Evolutionary conservation across 2,113 vertebrate species (phyloP).

Genomic region (Engraulis encrasicolus): DNA sequence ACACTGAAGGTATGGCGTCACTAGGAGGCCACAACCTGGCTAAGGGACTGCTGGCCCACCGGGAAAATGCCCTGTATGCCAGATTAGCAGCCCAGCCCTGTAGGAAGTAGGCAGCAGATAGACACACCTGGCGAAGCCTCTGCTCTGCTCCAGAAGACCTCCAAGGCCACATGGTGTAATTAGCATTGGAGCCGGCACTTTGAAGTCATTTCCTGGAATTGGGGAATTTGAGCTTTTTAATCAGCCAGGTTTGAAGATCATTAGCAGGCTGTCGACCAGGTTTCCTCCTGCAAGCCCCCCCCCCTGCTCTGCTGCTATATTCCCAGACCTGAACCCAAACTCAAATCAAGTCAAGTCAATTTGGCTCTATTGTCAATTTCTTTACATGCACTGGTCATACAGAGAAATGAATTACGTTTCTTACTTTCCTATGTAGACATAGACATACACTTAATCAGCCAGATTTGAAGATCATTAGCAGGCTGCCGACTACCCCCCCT

Average conservation of each 20-base stretch:
- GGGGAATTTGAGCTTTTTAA: neutral
- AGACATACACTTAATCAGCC: neutral
- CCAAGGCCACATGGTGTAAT: neutral
- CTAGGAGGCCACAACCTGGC: too few species aligned
- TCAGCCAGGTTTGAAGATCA: conserved; percentile 16
- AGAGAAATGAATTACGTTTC: too few species aligned
- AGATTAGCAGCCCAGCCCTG: too few species aligned
- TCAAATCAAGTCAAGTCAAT: too few species aligned
- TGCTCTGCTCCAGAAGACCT: neutral
- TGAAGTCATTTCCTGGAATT: conserved; percentile 14
- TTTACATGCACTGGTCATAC: too few species aligned
- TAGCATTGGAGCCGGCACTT: neutral
- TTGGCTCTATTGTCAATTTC: too few species aligned
- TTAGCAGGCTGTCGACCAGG: neutral
- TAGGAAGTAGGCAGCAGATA: too few species aligned
- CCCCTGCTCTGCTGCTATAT: neutral
- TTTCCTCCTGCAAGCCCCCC: too few species aligned
- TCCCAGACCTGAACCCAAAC: neutral
- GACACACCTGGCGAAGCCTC: neutral
- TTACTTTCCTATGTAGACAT: too few species aligned
- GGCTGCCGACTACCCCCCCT: neutral
- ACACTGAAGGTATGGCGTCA: too few species aligned
- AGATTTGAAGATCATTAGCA: conserved; percentile 17
- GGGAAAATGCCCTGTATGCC: too few species aligned
- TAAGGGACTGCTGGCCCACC: too few species aligned